These are phyloP conservation scores for Acronicta aceris DNA, from an alignment of 2,888 invertebrate genomes.

Conservation along the genomic window DNA sequence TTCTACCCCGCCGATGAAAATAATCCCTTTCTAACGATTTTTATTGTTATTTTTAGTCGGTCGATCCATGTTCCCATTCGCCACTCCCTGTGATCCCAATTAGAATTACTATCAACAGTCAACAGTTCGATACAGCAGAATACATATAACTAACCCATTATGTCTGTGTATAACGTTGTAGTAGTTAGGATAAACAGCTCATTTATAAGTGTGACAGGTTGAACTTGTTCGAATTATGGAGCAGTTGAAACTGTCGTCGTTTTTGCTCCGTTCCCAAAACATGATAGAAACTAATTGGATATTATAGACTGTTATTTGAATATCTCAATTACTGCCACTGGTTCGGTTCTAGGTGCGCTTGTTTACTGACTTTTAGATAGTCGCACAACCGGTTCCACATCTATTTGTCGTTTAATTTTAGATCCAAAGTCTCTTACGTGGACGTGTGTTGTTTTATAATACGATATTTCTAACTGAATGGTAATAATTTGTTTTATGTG, in stretches of 20 bases:
- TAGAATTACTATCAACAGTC: no score
- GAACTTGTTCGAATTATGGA: constrained; percentile 5
- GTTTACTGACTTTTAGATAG: constrained; percentile 43
- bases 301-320: constrained; percentile 33
- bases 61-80: constrained; percentile 43
- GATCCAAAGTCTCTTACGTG: constrained; percentile 14
- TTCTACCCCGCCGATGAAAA: constrained; percentile 69
- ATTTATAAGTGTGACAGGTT: constrained; percentile 5
- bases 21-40: constrained; percentile 77
- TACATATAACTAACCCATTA: background rate
- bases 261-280: constrained; percentile 27
- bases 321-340: constrained; percentile 34
- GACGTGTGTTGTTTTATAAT: constrained; percentile 12
- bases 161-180: background rate
- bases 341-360: constrained; percentile 34
- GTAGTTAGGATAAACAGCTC: background rate
- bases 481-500: background rate
- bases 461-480: background rate
- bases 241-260: constrained; percentile 11
- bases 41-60: constrained; percentile 74
- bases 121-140: no score
- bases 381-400: constrained; percentile 34
- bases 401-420: constrained; percentile 28
- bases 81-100: constrained; percentile 26
- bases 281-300: constrained; percentile 30